phyloP scores from a whole-genome alignment of 2,888 invertebrate genomes.

The Cataglyphis albicans region DNA sequence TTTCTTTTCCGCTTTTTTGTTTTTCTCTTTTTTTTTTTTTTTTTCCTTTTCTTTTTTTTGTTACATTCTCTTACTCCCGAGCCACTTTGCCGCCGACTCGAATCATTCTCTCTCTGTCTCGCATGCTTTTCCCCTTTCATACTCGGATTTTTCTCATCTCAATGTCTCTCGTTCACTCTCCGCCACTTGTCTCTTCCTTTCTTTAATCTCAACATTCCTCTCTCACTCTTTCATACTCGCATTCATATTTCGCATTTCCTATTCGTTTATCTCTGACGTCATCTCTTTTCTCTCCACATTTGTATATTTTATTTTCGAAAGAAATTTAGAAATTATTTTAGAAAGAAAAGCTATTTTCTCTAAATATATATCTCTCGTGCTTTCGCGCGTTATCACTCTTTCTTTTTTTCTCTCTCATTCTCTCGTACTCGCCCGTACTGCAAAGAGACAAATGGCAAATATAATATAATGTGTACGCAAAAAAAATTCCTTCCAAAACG shows the following conservation, averaged over 20 bases:
- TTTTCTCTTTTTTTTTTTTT: slow-evolving; percentile 24
- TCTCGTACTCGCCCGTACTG: slow-evolving; percentile 47
- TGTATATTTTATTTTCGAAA: not conserved
- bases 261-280: not conserved
- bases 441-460: slow-evolving; percentile 56
- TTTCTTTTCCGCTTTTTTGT: slow-evolving; percentile 41
- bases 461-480: slow-evolving; percentile 40
- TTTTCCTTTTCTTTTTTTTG: slow-evolving; percentile 12
- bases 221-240: slow-evolving; percentile 23
- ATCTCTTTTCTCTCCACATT: not conserved
- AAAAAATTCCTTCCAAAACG: slow-evolving; percentile 53
- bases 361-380: not conserved
- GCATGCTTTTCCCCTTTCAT: not conserved
- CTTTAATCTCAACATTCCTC: not conserved
- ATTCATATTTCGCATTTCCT: slow-evolving; percentile 22
- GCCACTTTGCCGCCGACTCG: slow-evolving; percentile 31
- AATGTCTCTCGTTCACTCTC: slow-evolving; percentile 25
- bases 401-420: slow-evolving; percentile 2
- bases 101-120: slow-evolving; percentile 21
- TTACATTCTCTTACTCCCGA: slow-evolving; percentile 15
- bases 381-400: not conserved
- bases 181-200: not conserved
- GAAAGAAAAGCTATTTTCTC: slow-evolving; percentile 4
- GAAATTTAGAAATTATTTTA: not conserved
- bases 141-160: not conserved